Evolutionary conservation across 2,113 vertebrate species (phyloP).

Genomic region (Atractosteus spatula): DNA sequence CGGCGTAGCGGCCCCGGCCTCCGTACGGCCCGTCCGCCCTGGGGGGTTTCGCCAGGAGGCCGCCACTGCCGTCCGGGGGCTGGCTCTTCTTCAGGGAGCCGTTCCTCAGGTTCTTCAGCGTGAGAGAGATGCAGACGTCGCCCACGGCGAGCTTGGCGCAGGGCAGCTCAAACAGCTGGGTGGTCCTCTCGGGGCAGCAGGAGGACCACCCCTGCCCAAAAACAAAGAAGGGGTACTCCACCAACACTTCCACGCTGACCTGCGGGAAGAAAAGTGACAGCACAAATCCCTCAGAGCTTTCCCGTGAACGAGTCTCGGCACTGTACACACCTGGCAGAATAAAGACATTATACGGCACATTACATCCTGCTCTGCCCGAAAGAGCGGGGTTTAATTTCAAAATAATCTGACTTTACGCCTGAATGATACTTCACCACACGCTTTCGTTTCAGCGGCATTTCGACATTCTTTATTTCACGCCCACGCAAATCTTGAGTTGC

Average conservation of each 20-base stretch:
- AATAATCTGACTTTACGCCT: no score
- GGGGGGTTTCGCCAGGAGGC: slow-evolving; percentile 78
- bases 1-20: slow-evolving; percentile 70
- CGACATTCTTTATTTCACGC: no score
- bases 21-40: slow-evolving; percentile 67
- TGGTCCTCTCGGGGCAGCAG: slow-evolving; percentile 93
- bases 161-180: slow-evolving; percentile 92
- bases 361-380: no score
- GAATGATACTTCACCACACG: no score
- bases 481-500: no score
- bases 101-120: slow-evolving; percentile 93
- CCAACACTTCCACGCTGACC: slow-evolving; percentile 96
- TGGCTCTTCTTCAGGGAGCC: slow-evolving; percentile 93
- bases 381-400: no score
- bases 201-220: slow-evolving; percentile 99
- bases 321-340: no score
- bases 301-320: no score
- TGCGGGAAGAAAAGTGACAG: slow-evolving; percentile 39
- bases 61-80: slow-evolving; percentile 70
- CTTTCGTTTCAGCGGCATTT: no score
- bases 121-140: slow-evolving; percentile 97
- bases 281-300: no score
- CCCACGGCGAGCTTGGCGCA: slow-evolving; percentile 95
- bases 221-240: slow-evolving; percentile 98
- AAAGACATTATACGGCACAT: no score